phyloP scores from a whole-genome alignment of 92 coral and sea anemone genomes.

The Bergia puertoricense region DNA sequence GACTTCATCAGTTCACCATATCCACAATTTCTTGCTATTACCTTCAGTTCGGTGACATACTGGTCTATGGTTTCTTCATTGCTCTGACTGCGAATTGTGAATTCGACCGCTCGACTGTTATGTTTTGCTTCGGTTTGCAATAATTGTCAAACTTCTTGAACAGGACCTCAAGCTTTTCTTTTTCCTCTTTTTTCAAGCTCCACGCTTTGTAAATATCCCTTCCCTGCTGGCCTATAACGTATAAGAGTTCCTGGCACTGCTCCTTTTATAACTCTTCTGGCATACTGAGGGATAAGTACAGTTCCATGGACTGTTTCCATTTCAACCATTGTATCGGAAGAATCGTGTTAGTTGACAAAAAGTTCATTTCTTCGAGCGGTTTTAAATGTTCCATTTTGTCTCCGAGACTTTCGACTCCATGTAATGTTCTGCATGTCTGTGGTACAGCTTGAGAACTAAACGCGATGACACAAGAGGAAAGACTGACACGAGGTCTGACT shows the following conservation, averaged over 20 bases:
- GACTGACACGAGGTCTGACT: no score
- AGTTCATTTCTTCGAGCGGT: conserved; percentile 39
- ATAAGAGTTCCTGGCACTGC: conserved; percentile 31
- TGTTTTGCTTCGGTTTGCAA: conserved; percentile 42
- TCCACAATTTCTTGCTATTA: no score
- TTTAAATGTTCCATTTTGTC: neutral
- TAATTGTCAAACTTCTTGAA: conserved; percentile 38
- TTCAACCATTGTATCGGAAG: conserved; percentile 35
- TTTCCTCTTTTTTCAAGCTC: conserved; percentile 1
- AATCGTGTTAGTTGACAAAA: conserved; percentile 21
- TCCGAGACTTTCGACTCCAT: conserved; percentile 28
- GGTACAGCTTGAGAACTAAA: no score
- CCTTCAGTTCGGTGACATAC: no score
- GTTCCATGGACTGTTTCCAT: conserved; percentile 47
- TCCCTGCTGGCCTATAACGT: conserved; percentile 54
- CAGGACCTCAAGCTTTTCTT: neutral
- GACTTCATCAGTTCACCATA: no score
- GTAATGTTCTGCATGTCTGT: conserved; percentile 21
- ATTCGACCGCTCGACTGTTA: conserved; percentile 39
- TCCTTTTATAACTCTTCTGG: conserved; percentile 26
- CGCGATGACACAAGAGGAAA: no score
- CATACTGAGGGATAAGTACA: conserved; percentile 35
- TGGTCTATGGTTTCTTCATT: no score
- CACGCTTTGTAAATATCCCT: conserved; percentile 45
- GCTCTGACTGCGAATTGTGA: no score